Evolutionary conservation across 2,113 vertebrate species (phyloP), one percentile per base, ranked within the genome.

Genomic region (Piaya cayana): DNA sequence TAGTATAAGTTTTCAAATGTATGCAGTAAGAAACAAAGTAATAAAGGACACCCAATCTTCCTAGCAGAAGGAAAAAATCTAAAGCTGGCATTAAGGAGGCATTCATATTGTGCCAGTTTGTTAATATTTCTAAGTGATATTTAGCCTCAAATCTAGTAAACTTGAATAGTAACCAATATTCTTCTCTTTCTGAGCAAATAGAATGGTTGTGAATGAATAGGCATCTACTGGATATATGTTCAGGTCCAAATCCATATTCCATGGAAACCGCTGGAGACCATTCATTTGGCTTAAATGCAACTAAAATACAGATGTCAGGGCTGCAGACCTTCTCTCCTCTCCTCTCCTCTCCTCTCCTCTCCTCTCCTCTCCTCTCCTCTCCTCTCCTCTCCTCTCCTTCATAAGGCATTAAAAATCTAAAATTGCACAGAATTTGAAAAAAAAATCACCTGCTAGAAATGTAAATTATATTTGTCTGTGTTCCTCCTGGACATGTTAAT

Each of bases 121-220:
- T 27, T 62, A 92, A 88, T 87, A 94, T 97, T 93, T 95, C 95
- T 81, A 86, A 78, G 65, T 58, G 64, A 92, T 67, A 18, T 76
- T 81, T 97, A 95, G 53, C 49, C 60, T 89, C 39, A 79, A 90
- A 94, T 59, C 80, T 36, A 91, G 56, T 81, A 96, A 97, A 92
- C 78, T 72, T 56, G 29, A 97, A 79, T n/a, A 62, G 25, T 71
- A 84, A 86, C 45, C 68, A 74, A 56, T 42, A 67, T 76, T 96
- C 59, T 39, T 39, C 12, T 39, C 39, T 39, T 39, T 39, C 39
- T 88, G 56, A 76, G 39, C 45, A 75, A 86, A 79, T 23, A 37
- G 29, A 69, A 77, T 79, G 5, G 15, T 39, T 89, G 7, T 80
- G 78, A 93, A 95, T 76, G 15, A 96, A 91, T 49, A 25, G 15